Conservation (phyloP, 2,888 invertebrate genomes). For the Lysandra bellargus region DNA sequence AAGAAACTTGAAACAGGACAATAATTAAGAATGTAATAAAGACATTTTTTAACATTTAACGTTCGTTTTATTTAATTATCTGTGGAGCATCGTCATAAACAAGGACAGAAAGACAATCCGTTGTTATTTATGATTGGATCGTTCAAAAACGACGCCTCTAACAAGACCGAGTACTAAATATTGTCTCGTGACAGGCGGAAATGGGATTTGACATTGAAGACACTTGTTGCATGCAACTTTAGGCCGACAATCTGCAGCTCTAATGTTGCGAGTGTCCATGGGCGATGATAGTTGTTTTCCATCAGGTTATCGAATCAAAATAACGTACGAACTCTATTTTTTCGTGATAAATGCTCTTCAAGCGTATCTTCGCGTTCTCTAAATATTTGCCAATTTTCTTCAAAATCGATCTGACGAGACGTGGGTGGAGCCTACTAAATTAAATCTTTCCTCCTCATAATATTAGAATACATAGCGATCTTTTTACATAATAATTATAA, state of each 20-base stretch:
- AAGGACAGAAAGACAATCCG: background rate
- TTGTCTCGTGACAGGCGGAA: conserved; percentile 8
- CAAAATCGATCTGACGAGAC: no score
- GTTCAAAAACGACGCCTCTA: background rate
- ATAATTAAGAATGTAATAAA: background rate
- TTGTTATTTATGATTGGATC: background rate
- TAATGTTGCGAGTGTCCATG: no score
- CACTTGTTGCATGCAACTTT: background rate
- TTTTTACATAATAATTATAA: background rate
- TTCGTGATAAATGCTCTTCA: no score
- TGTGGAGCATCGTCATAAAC: background rate
- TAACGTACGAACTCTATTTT: no score
- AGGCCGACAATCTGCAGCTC: no score
- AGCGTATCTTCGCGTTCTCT: no score
- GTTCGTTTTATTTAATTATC: background rate
- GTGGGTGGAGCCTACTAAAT: background rate
- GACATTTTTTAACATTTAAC: background rate
- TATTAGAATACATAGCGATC: background rate
- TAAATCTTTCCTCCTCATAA: background rate
- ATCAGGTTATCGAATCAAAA: no score
- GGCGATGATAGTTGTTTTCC: no score
- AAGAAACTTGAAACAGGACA: background rate
- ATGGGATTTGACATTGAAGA: conserved; percentile 3
- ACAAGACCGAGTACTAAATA: background rate
- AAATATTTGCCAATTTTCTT: no score